Evolutionary conservation across 2,113 vertebrate species (phyloP).

Genomic region (Ceuthmochares aereus): DNA sequence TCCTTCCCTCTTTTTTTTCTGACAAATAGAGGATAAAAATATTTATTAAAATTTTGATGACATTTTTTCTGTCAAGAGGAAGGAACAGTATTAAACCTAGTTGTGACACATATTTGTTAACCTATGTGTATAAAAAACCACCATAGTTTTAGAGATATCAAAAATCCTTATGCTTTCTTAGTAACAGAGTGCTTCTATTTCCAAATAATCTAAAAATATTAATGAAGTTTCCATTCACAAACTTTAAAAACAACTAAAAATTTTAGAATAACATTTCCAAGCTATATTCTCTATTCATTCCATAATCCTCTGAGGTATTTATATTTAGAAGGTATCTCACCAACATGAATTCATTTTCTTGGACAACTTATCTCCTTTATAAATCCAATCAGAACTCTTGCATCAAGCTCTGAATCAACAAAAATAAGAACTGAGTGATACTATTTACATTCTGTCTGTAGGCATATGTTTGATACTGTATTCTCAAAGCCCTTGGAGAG

Average conservation of each 20-base stretch:
- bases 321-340: neutral
- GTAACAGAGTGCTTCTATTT: neutral
- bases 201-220: neutral
- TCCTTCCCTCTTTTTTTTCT: neutral
- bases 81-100: neutral
- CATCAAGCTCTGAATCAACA: neutral
- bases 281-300: neutral
- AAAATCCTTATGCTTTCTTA: neutral
- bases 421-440: neutral
- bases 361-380: neutral
- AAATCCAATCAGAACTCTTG: neutral
- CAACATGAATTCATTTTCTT: neutral
- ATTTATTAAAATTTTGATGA: neutral
- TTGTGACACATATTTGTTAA: neutral
- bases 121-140: neutral
- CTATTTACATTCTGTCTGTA: neutral
- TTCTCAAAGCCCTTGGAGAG: neutral
- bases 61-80: neutral
- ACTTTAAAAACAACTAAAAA: neutral
- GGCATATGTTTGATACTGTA: neutral
- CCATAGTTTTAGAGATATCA: neutral
- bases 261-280: neutral
- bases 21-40: neutral
- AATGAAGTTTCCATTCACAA: neutral
- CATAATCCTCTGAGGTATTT: neutral